phyloP scores from a whole-genome alignment of 1,140 invertebrate species.

The Drosophila tani region DNA sequence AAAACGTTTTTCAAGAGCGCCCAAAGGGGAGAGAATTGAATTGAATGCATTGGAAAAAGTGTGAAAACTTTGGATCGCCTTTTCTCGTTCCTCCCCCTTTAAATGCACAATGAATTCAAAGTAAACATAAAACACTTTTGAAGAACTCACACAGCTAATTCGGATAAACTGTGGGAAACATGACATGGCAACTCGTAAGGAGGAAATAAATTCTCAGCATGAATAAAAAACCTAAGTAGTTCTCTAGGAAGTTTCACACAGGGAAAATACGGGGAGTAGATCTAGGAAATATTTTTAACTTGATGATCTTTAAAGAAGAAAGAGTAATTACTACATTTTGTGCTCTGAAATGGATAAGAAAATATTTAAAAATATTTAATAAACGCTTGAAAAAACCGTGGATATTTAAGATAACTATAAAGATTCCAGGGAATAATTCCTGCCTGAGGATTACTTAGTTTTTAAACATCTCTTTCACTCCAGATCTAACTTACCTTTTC shows the following conservation, averaged over 20 bases:
- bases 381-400: too few species aligned
- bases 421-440: not conserved
- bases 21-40: slow-evolving; percentile 18
- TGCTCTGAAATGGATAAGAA: not conserved
- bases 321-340: not conserved
- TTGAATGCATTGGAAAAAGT: slow-evolving; percentile 15
- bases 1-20: slow-evolving; percentile 44
- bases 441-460: not conserved
- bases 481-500: not conserved
- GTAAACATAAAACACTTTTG: slow-evolving; percentile 66
- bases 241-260: slow-evolving; percentile 1
- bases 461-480: too few species aligned
- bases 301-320: not conserved
- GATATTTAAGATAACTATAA: too few species aligned
- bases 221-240: slow-evolving; percentile 7
- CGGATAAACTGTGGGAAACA: slow-evolving; percentile 63
- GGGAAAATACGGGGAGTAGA: not conserved
- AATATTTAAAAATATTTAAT: not conserved
- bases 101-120: slow-evolving; percentile 36
- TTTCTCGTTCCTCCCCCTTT: not conserved
- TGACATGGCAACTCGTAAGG: slow-evolving; percentile 4
- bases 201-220: slow-evolving; percentile 17
- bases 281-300: not conserved
- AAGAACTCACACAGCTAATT: slow-evolving; percentile 61
- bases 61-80: slow-evolving; percentile 21